A percentile compares a stretch with the other conserved stretches of the same genome.
Evolutionary conservation across 1,140 invertebrate species (phyloP).

Genomic region (Anoplophora glabripennis): DNA sequence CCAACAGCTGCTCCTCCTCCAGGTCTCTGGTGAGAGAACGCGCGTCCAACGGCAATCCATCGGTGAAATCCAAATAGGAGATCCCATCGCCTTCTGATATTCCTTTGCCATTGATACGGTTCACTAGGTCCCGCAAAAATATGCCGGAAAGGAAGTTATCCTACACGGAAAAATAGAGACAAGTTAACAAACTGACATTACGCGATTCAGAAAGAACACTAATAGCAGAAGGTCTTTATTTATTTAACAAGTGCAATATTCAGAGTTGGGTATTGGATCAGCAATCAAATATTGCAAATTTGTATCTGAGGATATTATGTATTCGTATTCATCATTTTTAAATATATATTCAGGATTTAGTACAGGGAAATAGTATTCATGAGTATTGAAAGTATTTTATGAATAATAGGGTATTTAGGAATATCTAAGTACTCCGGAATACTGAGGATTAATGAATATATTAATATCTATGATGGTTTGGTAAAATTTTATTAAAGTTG

Average conservation of each 20-base stretch:
- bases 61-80: constrained; percentile 63
- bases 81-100: constrained; percentile 58
- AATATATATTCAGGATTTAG: too few species aligned
- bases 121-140: constrained; percentile 64
- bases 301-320: not conserved
- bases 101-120: constrained; percentile 63
- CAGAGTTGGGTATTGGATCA: not conserved
- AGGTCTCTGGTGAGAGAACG: constrained; percentile 30
- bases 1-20: constrained; percentile 38
- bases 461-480: too few species aligned
- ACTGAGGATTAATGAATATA: too few species aligned
- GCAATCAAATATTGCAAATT: not conserved
- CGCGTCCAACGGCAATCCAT: constrained; percentile 45
- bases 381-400: too few species aligned
- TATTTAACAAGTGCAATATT: too few species aligned
- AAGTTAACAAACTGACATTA: not conserved
- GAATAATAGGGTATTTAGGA: too few species aligned
- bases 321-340: constrained; percentile 4
- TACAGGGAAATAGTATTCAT: too few species aligned
- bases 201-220: too few species aligned
- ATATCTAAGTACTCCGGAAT: too few species aligned
- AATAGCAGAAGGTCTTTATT: too few species aligned
- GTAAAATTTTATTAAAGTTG: too few species aligned
- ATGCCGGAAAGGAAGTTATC: constrained; percentile 56
- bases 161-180: constrained; percentile 33